Evolutionary conservation across 1,140 invertebrate genomes (phyloP).

Genomic region (Ceratosolen solmsi): DNA sequence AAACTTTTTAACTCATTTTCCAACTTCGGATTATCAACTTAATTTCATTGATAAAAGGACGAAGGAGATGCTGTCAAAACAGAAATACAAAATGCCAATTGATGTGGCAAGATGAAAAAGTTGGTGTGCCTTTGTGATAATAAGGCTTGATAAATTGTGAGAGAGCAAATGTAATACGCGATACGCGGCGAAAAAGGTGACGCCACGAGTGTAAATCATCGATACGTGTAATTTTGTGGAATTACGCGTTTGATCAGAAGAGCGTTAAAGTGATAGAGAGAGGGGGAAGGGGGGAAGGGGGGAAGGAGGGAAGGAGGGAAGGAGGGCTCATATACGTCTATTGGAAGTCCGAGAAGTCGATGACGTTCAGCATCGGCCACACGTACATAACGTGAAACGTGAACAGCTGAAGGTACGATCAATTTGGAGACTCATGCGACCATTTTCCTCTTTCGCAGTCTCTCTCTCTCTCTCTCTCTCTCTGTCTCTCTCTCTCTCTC

Average conservation of each 20-base stretch:
- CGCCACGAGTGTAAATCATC: constrained; percentile 33
- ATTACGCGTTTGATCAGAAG: not conserved
- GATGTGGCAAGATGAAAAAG: not conserved
- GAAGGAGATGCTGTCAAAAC: not conserved
- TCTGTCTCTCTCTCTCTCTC: not conserved
- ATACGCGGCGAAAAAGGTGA: not conserved
- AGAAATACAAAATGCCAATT: not conserved
- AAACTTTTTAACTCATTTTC: not conserved
- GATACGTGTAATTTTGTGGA: constrained; percentile 33
- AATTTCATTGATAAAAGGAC: too few species aligned
- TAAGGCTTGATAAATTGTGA: constrained; percentile 24
- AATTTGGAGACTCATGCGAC: constrained; percentile 2
- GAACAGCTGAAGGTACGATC: not conserved
- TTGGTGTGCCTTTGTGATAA: not conserved
- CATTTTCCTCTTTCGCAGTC: too few species aligned
- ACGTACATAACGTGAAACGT: not conserved
- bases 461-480: not conserved
- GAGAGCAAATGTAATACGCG: not conserved
- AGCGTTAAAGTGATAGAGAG: not conserved
- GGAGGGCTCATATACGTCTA: not conserved
- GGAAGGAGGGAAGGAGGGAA: not conserved
- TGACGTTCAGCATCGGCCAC: not conserved
- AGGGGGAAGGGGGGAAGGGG: not conserved
- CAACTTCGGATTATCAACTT: not conserved
- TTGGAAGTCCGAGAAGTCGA: not conserved